These are phyloP conservation scores for Pemphigus obesinymphae DNA, from an alignment of 1,140 invertebrate species.

Conservation along the genomic window DNA sequence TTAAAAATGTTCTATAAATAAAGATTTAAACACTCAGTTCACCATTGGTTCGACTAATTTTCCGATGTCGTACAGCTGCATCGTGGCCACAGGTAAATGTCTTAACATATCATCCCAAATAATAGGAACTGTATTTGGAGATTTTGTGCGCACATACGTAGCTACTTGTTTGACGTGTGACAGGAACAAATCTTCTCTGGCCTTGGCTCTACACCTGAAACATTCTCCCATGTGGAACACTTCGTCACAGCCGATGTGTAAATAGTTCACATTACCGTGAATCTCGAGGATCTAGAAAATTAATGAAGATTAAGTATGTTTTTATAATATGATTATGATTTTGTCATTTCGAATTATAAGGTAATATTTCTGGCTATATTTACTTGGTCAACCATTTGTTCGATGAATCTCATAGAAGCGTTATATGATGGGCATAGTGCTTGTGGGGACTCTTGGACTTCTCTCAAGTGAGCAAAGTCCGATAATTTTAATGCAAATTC, in stretches of 20 bases:
- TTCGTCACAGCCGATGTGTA: constrained; percentile 79
- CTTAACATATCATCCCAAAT: constrained; percentile 96
- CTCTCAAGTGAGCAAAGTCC: constrained; percentile 56
- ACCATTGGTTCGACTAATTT: constrained; percentile 78
- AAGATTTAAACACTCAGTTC: neutral
- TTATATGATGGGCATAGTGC: constrained; percentile 52
- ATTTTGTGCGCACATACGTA: constrained; percentile 60
- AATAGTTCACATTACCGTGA: constrained; percentile 61
- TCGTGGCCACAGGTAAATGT: constrained; percentile 61
- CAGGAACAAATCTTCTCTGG: constrained; percentile 59
- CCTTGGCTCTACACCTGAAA: constrained; percentile 60
- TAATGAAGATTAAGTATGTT: constrained; percentile 49
- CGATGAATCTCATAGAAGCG: constrained; percentile 66
- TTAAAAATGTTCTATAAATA: neutral
- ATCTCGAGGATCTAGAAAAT: constrained; percentile 56
- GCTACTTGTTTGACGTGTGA: constrained; percentile 65
- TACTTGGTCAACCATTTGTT: constrained; percentile 78
- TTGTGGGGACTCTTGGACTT: constrained; percentile 49
- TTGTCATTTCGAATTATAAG: too few species aligned
- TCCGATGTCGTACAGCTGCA: constrained; percentile 66
- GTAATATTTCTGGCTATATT: too few species aligned
- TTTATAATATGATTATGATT: too few species aligned
- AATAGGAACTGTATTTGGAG: constrained; percentile 65
- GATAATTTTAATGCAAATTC: constrained; percentile 62
- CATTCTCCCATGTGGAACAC: constrained; percentile 80